These are phyloP conservation scores for Bombyx mori DNA, from an alignment of 1,140 invertebrate genomes.

Conservation along the genomic window DNA sequence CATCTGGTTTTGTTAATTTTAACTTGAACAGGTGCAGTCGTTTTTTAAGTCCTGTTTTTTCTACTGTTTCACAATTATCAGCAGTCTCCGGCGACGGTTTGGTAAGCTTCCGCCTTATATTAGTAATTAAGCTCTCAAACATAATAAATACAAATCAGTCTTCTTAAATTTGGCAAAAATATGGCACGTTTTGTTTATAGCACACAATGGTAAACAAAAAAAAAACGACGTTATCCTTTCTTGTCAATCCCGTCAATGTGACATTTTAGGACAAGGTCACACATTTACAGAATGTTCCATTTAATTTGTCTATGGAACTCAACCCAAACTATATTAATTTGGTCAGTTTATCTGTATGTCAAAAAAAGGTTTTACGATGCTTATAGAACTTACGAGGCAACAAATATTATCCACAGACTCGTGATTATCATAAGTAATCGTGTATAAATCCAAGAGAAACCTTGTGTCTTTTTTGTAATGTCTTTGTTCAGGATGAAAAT, in stretches of 20 bases:
- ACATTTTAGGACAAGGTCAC: slow-evolving; percentile 64
- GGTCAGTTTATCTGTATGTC: no score
- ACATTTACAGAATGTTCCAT: slow-evolving; percentile 31
- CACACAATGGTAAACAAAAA: slow-evolving; percentile 22
- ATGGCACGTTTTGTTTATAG: slow-evolving; percentile 21
- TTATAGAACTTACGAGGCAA: slow-evolving; percentile 52
- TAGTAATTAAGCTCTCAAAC: slow-evolving; percentile 56
- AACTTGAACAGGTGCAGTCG: slow-evolving; percentile 51
- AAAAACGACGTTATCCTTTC: slow-evolving; percentile 17
- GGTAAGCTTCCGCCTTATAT: slow-evolving; percentile 72
- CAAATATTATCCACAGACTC: slow-evolving; percentile 77
- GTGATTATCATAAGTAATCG: slow-evolving; percentile 85
- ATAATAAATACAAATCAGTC: slow-evolving; percentile 61
- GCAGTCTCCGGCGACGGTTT: slow-evolving; percentile 41
- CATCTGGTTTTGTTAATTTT: slow-evolving; percentile 56
- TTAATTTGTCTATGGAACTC: slow-evolving; percentile 24
- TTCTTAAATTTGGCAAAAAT: slow-evolving; percentile 50
- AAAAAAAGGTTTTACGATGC: no score
- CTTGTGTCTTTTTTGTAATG: slow-evolving; percentile 90
- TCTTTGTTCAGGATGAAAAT: slow-evolving; percentile 72
- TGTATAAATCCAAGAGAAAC: slow-evolving; percentile 86
- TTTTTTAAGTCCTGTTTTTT: slow-evolving; percentile 65
- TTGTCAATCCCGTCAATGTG: slow-evolving; percentile 52
- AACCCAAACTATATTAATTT: background rate
- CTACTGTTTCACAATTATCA: slow-evolving; percentile 16